Evolutionary conservation across 2,888 invertebrate genomes (phyloP).

Genomic region (Myopa testacea): DNA sequence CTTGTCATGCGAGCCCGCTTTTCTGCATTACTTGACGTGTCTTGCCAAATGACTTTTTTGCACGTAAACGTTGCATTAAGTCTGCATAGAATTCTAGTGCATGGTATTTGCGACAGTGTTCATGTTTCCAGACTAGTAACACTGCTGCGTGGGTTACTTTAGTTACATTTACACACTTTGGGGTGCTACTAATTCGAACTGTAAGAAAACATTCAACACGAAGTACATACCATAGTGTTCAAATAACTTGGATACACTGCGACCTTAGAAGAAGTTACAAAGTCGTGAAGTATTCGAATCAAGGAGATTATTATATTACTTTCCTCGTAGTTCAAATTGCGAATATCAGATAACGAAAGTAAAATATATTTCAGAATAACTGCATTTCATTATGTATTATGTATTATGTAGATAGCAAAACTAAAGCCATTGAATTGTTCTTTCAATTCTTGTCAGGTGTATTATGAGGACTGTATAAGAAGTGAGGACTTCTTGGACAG

Average conservation of each 20-base stretch:
- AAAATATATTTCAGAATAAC: no score
- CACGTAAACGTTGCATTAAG: slow-evolving; percentile 52
- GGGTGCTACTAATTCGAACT: not conserved
- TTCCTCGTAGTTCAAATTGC: no score
- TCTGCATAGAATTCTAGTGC: slow-evolving; percentile 42
- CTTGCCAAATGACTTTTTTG: slow-evolving; percentile 50
- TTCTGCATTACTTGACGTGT: slow-evolving; percentile 42
- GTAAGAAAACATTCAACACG: not conserved
- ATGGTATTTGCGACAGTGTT: not conserved
- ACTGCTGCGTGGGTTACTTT: not conserved
- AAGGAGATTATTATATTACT: no score
- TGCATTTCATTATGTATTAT: no score
- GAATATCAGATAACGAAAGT: no score
- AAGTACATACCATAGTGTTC: not conserved
- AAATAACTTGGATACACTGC: not conserved
- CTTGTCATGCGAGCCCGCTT: slow-evolving; percentile 23
- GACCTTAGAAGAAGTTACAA: no score
- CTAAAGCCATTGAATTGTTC: no score
- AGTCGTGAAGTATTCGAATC: no score
- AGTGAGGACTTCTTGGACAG: no score
- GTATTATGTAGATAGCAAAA: no score
- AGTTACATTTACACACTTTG: not conserved
- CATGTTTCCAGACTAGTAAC: not conserved
- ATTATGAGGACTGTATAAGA: no score
- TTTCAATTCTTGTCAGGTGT: no score